Conservation (phyloP, 2,888 invertebrate species). For the Callimorpha dominula region DNA sequence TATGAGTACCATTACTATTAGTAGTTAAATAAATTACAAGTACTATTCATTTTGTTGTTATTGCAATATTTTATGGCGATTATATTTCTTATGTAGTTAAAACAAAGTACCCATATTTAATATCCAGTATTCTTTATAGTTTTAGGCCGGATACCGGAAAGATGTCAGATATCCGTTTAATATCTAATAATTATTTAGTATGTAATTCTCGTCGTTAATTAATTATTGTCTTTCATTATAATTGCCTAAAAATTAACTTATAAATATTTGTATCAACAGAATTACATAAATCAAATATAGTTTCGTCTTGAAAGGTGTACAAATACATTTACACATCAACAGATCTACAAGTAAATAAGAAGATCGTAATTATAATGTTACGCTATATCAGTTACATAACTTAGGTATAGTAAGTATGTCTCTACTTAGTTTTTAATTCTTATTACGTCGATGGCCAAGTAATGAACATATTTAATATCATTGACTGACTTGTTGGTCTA, state of each 20-base stretch:
- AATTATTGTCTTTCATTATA: not conserved
- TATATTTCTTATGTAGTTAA: too few species aligned
- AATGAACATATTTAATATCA: not conserved
- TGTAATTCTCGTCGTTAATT: too few species aligned
- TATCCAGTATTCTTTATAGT: not conserved
- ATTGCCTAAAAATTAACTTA: not conserved
- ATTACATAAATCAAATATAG: not conserved
- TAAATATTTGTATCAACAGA: not conserved
- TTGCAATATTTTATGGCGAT: too few species aligned
- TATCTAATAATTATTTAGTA: not conserved
- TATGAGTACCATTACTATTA: too few species aligned
- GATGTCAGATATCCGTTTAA: not conserved
- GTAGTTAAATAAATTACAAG: too few species aligned
- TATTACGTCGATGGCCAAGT: not conserved
- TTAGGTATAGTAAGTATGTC: not conserved
- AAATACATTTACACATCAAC: not conserved
- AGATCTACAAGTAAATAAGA: not conserved
- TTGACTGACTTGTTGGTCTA: too few species aligned
- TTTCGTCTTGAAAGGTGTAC: too few species aligned
- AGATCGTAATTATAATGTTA: not conserved
- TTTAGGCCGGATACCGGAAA: not conserved
- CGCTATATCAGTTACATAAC: not conserved
- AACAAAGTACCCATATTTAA: too few species aligned
- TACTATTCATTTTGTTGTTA: too few species aligned
- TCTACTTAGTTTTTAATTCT: not conserved